These are phyloP conservation scores for Hyperoodon ampullatus DNA, from an alignment of 2,113 vertebrate genomes.

Conservation along the genomic window DNA sequence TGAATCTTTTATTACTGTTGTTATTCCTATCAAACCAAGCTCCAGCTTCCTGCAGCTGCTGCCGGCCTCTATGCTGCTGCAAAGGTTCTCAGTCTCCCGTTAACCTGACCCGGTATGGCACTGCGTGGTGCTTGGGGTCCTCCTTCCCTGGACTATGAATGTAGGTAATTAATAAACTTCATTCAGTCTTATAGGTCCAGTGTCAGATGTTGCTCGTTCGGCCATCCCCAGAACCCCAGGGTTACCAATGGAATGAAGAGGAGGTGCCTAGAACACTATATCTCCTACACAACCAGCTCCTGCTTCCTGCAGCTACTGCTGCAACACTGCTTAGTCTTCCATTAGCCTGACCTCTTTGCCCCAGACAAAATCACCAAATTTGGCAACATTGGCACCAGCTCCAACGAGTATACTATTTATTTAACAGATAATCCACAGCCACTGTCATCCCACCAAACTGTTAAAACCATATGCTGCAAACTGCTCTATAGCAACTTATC, in stretches of 20 bases:
- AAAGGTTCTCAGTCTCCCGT: background rate
- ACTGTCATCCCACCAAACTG: too few relatives aligned
- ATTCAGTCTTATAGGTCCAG: background rate
- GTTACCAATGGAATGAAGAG: background rate
- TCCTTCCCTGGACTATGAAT: background rate
- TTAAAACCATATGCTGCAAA: background rate
- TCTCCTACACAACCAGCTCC: too few relatives aligned
- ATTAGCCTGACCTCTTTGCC: too few relatives aligned
- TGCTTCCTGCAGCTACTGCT: too few relatives aligned
- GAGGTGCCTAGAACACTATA: too few relatives aligned
- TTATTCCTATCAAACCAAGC: background rate
- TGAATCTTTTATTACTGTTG: background rate
- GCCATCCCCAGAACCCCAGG: background rate
- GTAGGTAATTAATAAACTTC: background rate
- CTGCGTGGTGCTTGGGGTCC: background rate
- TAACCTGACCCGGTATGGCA: background rate
- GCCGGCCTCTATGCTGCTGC: background rate
- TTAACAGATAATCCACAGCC: background rate
- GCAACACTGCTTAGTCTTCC: too few relatives aligned
- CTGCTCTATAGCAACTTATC: background rate
- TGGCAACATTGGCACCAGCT: too few relatives aligned
- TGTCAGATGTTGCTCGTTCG: accelerated
- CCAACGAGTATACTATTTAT: too few relatives aligned
- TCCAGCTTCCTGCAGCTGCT: background rate
- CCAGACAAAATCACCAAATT: too few relatives aligned